A percentile compares a stretch with the other conserved stretches of the same genome.
Conservation (phyloP, 2,113 vertebrate species). For the Capreolus pygargus region DNA sequence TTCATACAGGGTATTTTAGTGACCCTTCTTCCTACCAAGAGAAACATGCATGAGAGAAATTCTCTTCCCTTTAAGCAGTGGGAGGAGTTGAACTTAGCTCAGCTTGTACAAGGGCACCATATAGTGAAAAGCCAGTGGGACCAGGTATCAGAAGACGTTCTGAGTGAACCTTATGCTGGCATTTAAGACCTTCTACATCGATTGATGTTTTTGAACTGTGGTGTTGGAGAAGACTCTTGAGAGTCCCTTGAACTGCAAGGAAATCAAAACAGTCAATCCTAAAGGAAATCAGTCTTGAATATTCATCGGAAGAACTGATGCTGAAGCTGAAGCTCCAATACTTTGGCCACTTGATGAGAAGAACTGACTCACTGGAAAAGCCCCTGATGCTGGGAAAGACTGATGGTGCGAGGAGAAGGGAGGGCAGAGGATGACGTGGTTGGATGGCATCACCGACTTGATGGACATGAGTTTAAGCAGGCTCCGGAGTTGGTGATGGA, state of each 20-base stretch:
- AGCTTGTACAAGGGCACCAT: not conserved
- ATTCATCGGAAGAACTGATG: not conserved
- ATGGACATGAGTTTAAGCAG: not conserved
- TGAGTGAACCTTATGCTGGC: not conserved
- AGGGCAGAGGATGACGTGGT: not conserved
- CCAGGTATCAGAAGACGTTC: not conserved
- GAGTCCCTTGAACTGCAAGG: not conserved
- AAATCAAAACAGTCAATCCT: not conserved
- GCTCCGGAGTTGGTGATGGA: not conserved
- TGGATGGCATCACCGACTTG: not conserved
- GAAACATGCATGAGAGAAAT: not conserved
- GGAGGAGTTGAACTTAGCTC: not conserved
- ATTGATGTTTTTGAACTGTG: not conserved
- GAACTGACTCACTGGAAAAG: not conserved
- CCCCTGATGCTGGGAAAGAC: not conserved
- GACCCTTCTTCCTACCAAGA: not conserved
- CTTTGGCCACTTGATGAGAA: not conserved
- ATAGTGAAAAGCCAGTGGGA: not conserved
- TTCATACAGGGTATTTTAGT: not conserved
- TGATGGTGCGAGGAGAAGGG: not conserved
- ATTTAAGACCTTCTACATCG: not conserved
- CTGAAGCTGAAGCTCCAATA: not conserved
- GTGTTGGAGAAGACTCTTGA: not conserved
- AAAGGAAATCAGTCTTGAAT: not conserved
- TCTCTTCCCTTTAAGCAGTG: not conserved